Conservation (phyloP, 2,113 vertebrate species). For the Hippoglossus stenolepis region DNA sequence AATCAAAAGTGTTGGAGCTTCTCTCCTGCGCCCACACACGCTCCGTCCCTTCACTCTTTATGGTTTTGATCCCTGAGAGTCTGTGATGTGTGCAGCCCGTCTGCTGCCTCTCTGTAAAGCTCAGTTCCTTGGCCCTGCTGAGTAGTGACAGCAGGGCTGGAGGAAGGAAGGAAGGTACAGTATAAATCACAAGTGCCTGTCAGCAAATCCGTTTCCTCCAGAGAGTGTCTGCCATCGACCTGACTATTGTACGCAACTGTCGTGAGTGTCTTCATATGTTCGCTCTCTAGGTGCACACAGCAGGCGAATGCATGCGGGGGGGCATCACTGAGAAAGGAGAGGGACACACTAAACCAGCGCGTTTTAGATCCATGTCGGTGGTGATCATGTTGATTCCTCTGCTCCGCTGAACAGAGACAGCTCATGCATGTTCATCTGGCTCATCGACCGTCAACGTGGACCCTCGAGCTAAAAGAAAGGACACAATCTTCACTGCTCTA, state of each 20-base stretch:
- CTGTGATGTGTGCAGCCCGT: conserved; percentile 48
- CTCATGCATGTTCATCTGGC: conserved; percentile 57
- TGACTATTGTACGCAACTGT: conserved; percentile 57
- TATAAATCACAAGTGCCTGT: conserved; percentile 75
- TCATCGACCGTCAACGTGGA: conserved; percentile 42
- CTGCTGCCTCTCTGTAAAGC: conserved; percentile 60
- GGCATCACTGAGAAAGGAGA: conserved; percentile 70
- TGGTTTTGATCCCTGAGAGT: conserved; percentile 16
- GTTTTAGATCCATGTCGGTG: conserved; percentile 50
- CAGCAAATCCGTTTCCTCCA: conserved; percentile 66
- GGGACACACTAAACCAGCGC: conserved; percentile 60
- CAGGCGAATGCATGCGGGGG: conserved; percentile 64
- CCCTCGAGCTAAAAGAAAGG: conserved; percentile 43
- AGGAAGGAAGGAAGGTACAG: conserved; percentile 70
- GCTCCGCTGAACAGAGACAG: conserved; percentile 52
- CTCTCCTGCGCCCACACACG: conserved; percentile 7
- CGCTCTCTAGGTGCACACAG: conserved; percentile 47
- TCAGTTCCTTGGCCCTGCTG: conserved; percentile 55
- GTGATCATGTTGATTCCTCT: conserved; percentile 51
- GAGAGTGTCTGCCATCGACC: conserved; percentile 64
- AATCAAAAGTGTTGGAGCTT: conserved; percentile 21
- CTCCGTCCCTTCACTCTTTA: neutral
- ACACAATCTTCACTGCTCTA: conserved; percentile 30
- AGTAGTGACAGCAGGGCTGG: conserved; percentile 62
- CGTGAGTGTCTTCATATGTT: conserved; percentile 54